phyloP scores from a whole-genome alignment of 2,113 vertebrate genomes.

The Camelus bactrianus region DNA sequence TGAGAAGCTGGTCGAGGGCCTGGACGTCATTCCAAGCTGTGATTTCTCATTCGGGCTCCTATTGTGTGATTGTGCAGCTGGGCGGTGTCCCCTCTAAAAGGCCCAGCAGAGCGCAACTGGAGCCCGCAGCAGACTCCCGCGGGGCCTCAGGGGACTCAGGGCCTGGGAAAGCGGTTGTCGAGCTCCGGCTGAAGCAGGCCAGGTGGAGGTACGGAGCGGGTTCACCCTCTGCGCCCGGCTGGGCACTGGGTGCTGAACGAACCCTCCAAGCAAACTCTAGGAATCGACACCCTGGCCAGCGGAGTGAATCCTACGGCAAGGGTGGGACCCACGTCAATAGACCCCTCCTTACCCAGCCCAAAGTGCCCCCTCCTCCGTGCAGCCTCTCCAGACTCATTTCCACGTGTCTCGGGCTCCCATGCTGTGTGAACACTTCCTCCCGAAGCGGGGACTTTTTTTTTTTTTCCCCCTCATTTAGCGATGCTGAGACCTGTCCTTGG shows the following conservation, averaged over 20 bases:
- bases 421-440: not conserved
- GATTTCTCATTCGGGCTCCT: conserved; percentile 57
- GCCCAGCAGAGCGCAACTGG: not conserved
- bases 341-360: not conserved
- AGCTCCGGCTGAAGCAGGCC: not conserved
- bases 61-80: conserved; percentile 62
- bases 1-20: not conserved
- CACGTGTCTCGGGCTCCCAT: not conserved
- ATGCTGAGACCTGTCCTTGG: not conserved
- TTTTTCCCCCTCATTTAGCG: no score
- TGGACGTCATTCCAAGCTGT: conserved; percentile 48
- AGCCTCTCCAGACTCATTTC: not conserved
- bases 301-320: not conserved
- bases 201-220: no score
- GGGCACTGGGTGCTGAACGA: no score
- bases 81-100: conserved; percentile 27
- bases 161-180: not conserved
- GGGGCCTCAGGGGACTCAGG: not conserved
- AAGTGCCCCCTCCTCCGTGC: not conserved
- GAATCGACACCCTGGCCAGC: not conserved
- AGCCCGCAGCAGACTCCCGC: conserved; percentile 9
- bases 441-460: not conserved
- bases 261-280: not conserved
- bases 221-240: not conserved
- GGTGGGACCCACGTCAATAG: fast-evolving